Base-by-base conservation (phyloP, 1,140 invertebrate species). In the Eufriesea mexicana region DNA sequence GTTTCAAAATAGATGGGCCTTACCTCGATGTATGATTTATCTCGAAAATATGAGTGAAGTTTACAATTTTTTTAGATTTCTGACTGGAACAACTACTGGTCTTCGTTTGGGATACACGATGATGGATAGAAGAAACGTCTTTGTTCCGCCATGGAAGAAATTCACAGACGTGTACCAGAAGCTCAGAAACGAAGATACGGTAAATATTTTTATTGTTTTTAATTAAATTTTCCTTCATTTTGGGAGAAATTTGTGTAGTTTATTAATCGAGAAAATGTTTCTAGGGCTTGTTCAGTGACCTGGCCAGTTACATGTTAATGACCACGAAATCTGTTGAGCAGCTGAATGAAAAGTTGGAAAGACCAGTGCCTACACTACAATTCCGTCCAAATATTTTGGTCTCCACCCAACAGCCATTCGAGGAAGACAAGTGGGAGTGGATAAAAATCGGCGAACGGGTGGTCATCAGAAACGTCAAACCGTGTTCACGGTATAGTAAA, bases 331-430 rank as follows among this genome's bases (percentile, higher is more conserved):
- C 95, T 0, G 70, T 95, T 2, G 78, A 91, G 0, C 91, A 94
- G 45, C 81, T 95, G 18, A 95, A 95, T 83, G 51, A 85, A 42
- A 87, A 90, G 61, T 61, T 95, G 23, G 83, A 91, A 12, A 87
- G 79, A 23, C 75, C 89, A n/a, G 82, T 94, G 7, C 79, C 88
- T 2, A 62, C 89, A 18, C 78, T 93, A 28, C 94, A 95, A 89
- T 95, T 95, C 70, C 90, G 95, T 75, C 95, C 95, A 14, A 95
- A 95, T 82, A 94, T 95, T 51, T 88, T 95, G 0, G 89, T 95
- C 9, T 87, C 90, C 25, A 93, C 92, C n/a, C 62, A 87, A 14
- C 54, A 89, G 59, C 70, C 94, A 20, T 95, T 92, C 86, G 92
- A 90, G n/a, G 95, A 95, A 85, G 94, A 95, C 78, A 81, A 92